Evolutionary conservation across 2,797 vertebrate species (phyloP).

Genomic region (Xenentodon cancila): DNA sequence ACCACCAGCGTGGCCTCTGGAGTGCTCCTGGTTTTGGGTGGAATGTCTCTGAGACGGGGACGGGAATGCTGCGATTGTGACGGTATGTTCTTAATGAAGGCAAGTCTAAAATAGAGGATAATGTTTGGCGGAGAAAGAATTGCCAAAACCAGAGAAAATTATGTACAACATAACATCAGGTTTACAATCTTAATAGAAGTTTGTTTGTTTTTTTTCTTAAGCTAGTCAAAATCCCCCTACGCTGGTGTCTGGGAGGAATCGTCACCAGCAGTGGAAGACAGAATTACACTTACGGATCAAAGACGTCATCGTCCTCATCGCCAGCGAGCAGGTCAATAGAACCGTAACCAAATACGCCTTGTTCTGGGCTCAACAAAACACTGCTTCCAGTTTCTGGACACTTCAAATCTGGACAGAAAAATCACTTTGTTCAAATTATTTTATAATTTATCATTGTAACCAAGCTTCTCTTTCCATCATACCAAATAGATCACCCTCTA

Average conservation of each 20-base stretch:
- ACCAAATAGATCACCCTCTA: too few species aligned
- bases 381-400: constrained; percentile 25
- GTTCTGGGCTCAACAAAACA: constrained; percentile 79
- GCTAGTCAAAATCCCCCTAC: too few species aligned
- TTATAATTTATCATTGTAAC: too few species aligned
- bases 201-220: too few species aligned
- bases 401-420: constrained; percentile 63
- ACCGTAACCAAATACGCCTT: constrained; percentile 79
- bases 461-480: too few species aligned
- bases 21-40: constrained; percentile 81
- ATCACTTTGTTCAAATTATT: too few species aligned
- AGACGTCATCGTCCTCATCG: constrained; percentile 77
- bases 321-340: constrained; percentile 71
- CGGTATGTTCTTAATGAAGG: constrained; percentile 79
- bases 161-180: not conserved
- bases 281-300: constrained; percentile 82
- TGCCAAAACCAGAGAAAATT: not conserved
- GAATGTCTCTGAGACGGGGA: constrained; percentile 68
- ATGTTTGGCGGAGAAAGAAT: not conserved
- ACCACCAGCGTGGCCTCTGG: constrained; percentile 81
- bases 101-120: constrained; percentile 63
- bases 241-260: too few species aligned
- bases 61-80: constrained; percentile 60
- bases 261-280: too few species aligned
- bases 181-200: too few species aligned